These are phyloP conservation scores for Oplegnathus fasciatus DNA, from an alignment of 2,113 vertebrate genomes.

Conservation along the genomic window DNA sequence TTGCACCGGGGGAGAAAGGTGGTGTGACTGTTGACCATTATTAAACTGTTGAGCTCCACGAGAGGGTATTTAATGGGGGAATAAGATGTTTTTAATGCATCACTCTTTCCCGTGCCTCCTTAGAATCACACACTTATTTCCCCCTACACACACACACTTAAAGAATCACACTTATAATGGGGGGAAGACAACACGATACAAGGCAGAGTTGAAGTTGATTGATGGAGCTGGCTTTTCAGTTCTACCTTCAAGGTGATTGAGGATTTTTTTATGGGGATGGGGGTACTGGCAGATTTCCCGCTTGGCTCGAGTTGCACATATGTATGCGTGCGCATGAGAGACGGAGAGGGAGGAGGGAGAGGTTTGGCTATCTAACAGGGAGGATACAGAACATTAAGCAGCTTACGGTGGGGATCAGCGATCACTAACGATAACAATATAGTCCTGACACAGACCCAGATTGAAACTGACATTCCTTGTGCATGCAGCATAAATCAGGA, in stretches of 20 bases:
- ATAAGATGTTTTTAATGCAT: constrained; percentile 10
- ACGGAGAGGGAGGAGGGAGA: too few species aligned
- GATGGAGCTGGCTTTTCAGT: constrained; percentile 8
- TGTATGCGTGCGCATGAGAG: too few species aligned
- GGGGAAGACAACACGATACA: neutral
- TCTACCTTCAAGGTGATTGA: constrained; percentile 50
- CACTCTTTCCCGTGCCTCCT: neutral
- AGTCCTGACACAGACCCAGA: constrained; percentile 44
- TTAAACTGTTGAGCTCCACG: constrained; percentile 20
- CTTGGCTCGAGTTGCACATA: neutral
- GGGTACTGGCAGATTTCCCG: constrained; percentile 20
- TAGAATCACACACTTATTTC: neutral
- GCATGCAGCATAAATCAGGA: constrained; percentile 31
- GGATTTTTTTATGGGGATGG: constrained; percentile 10
- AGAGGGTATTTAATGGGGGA: constrained; percentile 24
- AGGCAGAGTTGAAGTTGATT: constrained; percentile 32
- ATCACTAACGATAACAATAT: constrained; percentile 56
- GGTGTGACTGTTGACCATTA: constrained; percentile 24
- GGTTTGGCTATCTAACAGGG: constrained; percentile 42
- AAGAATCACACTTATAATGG: constrained; percentile 7
- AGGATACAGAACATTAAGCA: constrained; percentile 73
- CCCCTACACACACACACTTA: neutral
- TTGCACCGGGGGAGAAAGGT: neutral
- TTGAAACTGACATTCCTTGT: constrained; percentile 40
- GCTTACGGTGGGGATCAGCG: constrained; percentile 59